Percentiles rank a stretch among this genome's conserved stretches.
These are phyloP conservation scores for Meteorus sp. DNA, from an alignment of 1,140 invertebrate species.

Conservation along the genomic window DNA sequence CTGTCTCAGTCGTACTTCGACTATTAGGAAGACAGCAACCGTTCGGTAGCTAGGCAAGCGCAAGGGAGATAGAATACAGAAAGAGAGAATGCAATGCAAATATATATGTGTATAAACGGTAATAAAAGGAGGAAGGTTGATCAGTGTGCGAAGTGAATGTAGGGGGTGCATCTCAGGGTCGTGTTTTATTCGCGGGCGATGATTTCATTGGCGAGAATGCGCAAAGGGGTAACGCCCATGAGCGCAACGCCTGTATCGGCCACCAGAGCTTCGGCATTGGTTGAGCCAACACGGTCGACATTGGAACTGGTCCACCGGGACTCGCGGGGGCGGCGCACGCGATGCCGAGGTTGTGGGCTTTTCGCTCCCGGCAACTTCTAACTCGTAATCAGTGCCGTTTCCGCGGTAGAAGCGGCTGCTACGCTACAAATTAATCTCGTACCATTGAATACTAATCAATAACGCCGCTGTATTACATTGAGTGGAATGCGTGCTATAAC, in stretches of 20 bases:
- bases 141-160: not conserved
- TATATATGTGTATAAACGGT: not conserved
- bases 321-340: conserved; percentile 47
- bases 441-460: not conserved
- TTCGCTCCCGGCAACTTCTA: conserved; percentile 35
- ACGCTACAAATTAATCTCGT: conserved; percentile 33
- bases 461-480: not conserved
- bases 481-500: not conserved
- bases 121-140: no score
- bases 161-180: conserved; percentile 8
- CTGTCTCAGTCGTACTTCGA: not conserved
- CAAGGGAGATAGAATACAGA: not conserved
- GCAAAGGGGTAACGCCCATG: conserved; percentile 33
- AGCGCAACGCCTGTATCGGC: conserved; percentile 34
- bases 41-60: conserved; percentile 7
- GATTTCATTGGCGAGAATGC: conserved; percentile 33
- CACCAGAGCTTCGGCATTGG: conserved; percentile 37
- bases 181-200: conserved; percentile 7
- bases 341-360: conserved; percentile 28
- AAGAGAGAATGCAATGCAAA: not conserved
- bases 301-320: conserved; percentile 42
- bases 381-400: conserved; percentile 59
- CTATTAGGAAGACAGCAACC: conserved; percentile 17
- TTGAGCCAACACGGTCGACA: conserved; percentile 32
- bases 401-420: conserved; percentile 53